Evolutionary conservation across 2,888 invertebrate species (phyloP), one percentile per base, ranked within the genome.

Genomic region (Cerastis leucographa): DNA sequence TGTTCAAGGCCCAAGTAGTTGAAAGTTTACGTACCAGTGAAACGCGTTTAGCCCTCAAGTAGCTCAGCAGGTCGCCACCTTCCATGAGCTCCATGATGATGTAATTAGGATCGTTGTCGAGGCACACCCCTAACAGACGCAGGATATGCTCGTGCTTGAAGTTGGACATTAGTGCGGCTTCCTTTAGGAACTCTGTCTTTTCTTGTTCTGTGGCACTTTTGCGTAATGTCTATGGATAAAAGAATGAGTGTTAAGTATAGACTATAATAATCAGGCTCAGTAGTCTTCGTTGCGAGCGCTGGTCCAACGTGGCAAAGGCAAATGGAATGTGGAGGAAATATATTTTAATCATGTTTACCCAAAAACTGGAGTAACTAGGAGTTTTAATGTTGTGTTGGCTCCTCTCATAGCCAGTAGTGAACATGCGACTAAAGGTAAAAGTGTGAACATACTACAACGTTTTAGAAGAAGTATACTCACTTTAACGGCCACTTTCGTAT

Each of bases 21-120:
- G n/a, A 62, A 62, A 19, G 22, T 59, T 51, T 46, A 90, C 94
- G 94, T 94, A 98, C 98, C 92, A 97, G 93, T n/a, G 97, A 97
- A 61, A 98, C 97, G 75, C 99, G 97, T 87, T 98, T 98, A 9
- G 98, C 97, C 73, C 99, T 97, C 66, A 99, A 96, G 93, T 99
- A 99, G 78, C 98, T 99, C 51, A 99, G 97, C 76, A 99, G 95
- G 95, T 99, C 99, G 0, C 99, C 99, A 8, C 98, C 99, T 93
- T 99, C 99, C 99, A 99, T 99, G 29, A 99, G 97, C 93, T 99
- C 99, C 97, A 99, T 98, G 67, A 99, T 98, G 83, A 99, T 98
- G 89, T 99, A 98, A 90, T 99, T 98, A 12, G 99, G 98, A 91
- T 99, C 99, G 85, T 98, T 98, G 92, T 99, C 99, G 49, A 99